phyloP scores from a whole-genome alignment of 2,888 invertebrate genomes.

The Eupithecia inturbata region DNA sequence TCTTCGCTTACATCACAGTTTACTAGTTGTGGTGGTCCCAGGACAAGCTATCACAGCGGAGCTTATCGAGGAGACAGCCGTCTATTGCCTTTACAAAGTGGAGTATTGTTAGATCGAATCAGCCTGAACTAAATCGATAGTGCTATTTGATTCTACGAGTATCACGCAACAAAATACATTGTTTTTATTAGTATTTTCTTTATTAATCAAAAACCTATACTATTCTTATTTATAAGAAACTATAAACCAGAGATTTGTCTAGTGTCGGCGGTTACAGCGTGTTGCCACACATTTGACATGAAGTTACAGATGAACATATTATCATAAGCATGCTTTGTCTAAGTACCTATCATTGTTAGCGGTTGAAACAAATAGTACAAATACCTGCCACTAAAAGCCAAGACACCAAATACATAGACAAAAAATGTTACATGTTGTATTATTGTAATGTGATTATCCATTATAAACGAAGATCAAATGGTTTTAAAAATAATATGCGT shows the following conservation, averaged over 20 bases:
- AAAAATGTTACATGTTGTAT: not conserved
- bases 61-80: conserved; percentile 40
- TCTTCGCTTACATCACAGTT: conserved; percentile 3
- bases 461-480: not conserved
- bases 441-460: not conserved
- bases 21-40: conserved; percentile 18
- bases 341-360: too few species aligned
- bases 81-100: conserved; percentile 38
- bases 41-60: conserved; percentile 25
- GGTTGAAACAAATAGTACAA: too few species aligned
- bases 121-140: conserved; percentile 29
- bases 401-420: not conserved
- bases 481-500: not conserved
- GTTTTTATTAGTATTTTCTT: too few species aligned
- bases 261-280: too few species aligned
- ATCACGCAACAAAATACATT: too few species aligned
- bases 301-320: too few species aligned
- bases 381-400: too few species aligned
- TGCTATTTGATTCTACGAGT: conserved; percentile 30
- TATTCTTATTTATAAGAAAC: too few species aligned
- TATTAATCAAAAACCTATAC: too few species aligned
- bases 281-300: too few species aligned
- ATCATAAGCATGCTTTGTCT: too few species aligned
- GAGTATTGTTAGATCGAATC: conserved; percentile 34
- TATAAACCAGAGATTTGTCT: too few species aligned